Evolutionary conservation across 2,797 vertebrate species (phyloP).

Genomic region (Denticeps clupeoides): DNA sequence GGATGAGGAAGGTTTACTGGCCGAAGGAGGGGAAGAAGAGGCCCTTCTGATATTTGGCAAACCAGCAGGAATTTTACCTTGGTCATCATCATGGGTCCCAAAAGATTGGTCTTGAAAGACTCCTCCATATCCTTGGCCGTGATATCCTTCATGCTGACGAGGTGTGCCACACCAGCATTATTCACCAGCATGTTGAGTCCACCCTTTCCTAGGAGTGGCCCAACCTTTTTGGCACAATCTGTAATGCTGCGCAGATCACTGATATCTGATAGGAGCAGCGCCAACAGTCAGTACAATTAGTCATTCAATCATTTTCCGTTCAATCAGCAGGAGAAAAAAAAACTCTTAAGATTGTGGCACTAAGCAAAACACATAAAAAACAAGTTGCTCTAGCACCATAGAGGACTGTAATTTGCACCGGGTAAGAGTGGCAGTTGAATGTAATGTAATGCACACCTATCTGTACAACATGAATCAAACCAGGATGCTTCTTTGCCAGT

Average conservation of each 20-base stretch:
- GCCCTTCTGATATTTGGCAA: too few species aligned
- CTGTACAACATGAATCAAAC: slow-evolving; percentile 24
- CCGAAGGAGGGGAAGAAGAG: background rate
- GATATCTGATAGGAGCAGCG: slow-evolving; percentile 30
- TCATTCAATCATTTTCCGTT: background rate
- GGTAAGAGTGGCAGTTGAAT: too few species aligned
- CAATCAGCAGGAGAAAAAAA: too few species aligned
- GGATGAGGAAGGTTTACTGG: background rate
- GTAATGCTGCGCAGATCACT: slow-evolving; percentile 40
- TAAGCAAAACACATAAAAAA: too few species aligned
- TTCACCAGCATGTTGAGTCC: slow-evolving; percentile 50
- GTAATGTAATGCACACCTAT: too few species aligned
- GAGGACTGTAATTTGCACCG: too few species aligned
- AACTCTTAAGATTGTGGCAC: too few species aligned
- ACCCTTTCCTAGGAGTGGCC: slow-evolving; percentile 21
- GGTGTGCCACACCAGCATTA: slow-evolving; percentile 34
- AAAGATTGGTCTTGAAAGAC: slow-evolving; percentile 33
- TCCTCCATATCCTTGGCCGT: slow-evolving; percentile 31
- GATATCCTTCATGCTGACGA: slow-evolving; percentile 13
- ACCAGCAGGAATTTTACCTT: slow-evolving; percentile 23
- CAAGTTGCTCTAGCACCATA: too few species aligned
- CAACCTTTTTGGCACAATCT: slow-evolving; percentile 29
- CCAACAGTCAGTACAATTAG: background rate
- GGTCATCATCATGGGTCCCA: slow-evolving; percentile 34
- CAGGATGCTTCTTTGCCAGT: slow-evolving; percentile 30